These are phyloP conservation scores for Enteromius radiatus DNA, from an alignment of 2,797 vertebrate genomes.

Conservation along the genomic window DNA sequence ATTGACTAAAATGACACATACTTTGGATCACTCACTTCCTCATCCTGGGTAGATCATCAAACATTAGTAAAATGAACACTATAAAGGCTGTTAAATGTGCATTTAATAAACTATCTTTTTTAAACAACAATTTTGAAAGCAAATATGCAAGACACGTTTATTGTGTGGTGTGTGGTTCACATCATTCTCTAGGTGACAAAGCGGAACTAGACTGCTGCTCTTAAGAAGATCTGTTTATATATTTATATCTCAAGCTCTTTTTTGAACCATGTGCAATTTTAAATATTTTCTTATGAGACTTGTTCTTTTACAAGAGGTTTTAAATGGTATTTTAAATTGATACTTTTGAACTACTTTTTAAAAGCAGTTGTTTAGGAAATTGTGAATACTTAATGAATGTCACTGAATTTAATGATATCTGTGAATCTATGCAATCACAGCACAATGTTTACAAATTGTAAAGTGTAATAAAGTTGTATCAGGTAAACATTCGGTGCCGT, in stretches of 20 bases:
- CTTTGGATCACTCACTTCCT: neutral
- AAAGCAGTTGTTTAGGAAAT: neutral
- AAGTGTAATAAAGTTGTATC: slow-evolving; percentile 32
- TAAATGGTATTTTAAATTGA: slow-evolving; percentile 12
- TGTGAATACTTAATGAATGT: slow-evolving; percentile 21
- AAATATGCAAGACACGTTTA: neutral
- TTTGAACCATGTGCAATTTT: slow-evolving; percentile 24
- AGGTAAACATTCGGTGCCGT: neutral
- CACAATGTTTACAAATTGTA: slow-evolving; percentile 16
- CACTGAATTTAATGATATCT: neutral
- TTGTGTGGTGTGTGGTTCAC: neutral
- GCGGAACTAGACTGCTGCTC: slow-evolving; percentile 21
- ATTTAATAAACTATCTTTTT: neutral
- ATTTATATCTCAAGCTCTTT: slow-evolving; percentile 29
- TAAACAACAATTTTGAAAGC: neutral
- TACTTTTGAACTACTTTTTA: slow-evolving; percentile 4
- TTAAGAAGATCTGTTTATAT: slow-evolving; percentile 17
- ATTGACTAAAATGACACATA: neutral
- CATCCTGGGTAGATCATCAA: neutral
- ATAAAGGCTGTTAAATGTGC: neutral
- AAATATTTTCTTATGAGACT: slow-evolving; percentile 28
- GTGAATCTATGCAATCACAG: slow-evolving; percentile 34
- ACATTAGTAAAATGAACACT: neutral
- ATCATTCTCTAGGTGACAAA: slow-evolving; percentile 23
- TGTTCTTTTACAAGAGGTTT: neutral